A percentile compares a stretch with the other conserved stretches of the same genome.
Conservation (phyloP, 2,797 vertebrate species). For the Lycodopsis pacificus region DNA sequence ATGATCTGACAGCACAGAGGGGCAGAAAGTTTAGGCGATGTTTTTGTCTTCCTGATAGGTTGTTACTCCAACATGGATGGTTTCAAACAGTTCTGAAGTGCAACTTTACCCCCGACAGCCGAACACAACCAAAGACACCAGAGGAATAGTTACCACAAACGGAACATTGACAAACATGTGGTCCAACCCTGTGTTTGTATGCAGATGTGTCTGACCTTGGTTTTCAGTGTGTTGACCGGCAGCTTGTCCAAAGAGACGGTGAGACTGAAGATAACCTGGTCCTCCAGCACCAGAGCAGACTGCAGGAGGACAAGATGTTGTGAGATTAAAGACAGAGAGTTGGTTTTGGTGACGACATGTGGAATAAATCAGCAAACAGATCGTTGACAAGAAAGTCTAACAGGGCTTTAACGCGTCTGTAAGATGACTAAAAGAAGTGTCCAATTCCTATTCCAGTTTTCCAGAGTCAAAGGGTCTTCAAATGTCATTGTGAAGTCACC, state of each 20-base stretch:
- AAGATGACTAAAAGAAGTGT: background rate
- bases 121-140: no score
- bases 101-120: background rate
- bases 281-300: constrained; percentile 86
- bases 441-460: background rate
- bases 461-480: background rate
- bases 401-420: background rate
- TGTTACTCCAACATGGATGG: background rate
- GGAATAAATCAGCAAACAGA: background rate
- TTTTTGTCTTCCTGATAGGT: background rate
- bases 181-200: background rate
- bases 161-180: background rate
- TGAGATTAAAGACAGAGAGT: background rate
- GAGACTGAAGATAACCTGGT: constrained; percentile 91
- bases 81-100: background rate
- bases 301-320: constrained; percentile 72
- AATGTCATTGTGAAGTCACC: background rate
- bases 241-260: constrained; percentile 89
- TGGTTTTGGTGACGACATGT: background rate
- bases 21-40: background rate
- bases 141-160: background rate
- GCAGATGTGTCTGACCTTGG: constrained; percentile 84
- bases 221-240: constrained; percentile 88
- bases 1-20: constrained; percentile 80
- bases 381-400: background rate